A percentile compares a stretch with the other conserved stretches of the same genome.
Conservation (phyloP, 2,888 invertebrate genomes). For the Rhaphigaster nebulosa region DNA sequence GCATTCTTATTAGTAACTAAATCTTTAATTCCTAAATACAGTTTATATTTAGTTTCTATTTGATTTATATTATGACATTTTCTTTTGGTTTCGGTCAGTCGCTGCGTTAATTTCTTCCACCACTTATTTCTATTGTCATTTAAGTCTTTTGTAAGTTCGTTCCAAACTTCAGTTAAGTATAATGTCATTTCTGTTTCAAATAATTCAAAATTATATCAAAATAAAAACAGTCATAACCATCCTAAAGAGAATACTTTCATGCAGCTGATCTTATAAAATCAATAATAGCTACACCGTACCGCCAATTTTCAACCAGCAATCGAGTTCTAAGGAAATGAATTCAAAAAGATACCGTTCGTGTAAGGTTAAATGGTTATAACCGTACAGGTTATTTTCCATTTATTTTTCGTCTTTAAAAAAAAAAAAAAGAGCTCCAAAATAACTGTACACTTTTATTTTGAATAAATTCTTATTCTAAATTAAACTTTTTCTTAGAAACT, state of each 20-base stretch:
- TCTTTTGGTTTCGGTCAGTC: conserved; percentile 70
- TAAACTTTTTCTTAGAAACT: no score
- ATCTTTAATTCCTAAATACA: conserved; percentile 69
- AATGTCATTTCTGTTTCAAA: conserved; percentile 10
- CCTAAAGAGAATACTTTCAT: not conserved
- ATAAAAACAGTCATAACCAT: not conserved
- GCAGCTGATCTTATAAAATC: conserved; percentile 22
- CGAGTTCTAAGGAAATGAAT: not conserved
- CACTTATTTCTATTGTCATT: conserved; percentile 66
- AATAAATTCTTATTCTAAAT: no score
- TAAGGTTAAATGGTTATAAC: not conserved
- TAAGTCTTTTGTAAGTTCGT: conserved; percentile 60
- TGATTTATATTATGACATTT: conserved; percentile 72
- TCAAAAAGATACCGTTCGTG: not conserved
- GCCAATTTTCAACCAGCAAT: not conserved
- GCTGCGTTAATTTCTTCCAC: conserved; percentile 69
- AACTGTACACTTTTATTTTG: no score
- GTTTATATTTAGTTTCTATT: conserved; percentile 70
- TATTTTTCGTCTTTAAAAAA: no score
- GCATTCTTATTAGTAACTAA: conserved; percentile 70
- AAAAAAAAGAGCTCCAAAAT: no score
- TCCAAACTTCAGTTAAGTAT: conserved; percentile 61
- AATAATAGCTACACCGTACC: conserved; percentile 3
- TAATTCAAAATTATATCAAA: conserved; percentile 17
- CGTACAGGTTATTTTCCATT: no score